Conservation (phyloP, 2,888 invertebrate genomes). For the Apoderus coryli region DNA sequence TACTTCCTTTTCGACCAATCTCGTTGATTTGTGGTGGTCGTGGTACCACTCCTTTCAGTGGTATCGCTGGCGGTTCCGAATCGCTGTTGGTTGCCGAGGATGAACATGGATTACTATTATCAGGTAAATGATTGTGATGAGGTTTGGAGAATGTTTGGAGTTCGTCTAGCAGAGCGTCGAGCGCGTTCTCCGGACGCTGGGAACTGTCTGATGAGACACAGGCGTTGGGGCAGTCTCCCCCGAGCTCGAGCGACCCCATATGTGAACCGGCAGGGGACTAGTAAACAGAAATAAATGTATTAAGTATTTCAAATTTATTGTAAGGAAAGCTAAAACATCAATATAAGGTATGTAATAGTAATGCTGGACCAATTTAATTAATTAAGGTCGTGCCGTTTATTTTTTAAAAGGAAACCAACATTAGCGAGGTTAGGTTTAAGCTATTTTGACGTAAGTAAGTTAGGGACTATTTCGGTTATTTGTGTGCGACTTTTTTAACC, state of each 20-base stretch:
- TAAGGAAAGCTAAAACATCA: too few relatives aligned
- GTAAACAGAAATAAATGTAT: too few relatives aligned
- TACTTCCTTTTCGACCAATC: slow-evolving; percentile 39
- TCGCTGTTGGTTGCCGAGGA: slow-evolving; percentile 27
- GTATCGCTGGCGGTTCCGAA: slow-evolving; percentile 28
- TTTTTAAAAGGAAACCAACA: too few relatives aligned
- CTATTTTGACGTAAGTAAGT: too few relatives aligned
- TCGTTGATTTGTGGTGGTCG: slow-evolving; percentile 37
- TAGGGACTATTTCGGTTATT: too few relatives aligned
- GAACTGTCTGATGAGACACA: slow-evolving; percentile 33
- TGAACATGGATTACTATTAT: slow-evolving; percentile 9
- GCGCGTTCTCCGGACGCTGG: slow-evolving; percentile 84
- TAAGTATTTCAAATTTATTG: too few relatives aligned
- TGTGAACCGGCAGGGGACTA: slow-evolving; percentile 45
- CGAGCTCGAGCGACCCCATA: slow-evolving; percentile 45
- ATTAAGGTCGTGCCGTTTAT: too few relatives aligned
- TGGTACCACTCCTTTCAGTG: slow-evolving; percentile 27
- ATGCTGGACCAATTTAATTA: too few relatives aligned
- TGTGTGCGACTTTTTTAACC: too few relatives aligned
- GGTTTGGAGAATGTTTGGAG: slow-evolving; percentile 80
- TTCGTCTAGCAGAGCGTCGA: slow-evolving; percentile 92
- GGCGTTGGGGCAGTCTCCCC: slow-evolving; percentile 37
- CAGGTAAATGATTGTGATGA: slow-evolving; percentile 21
- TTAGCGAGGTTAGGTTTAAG: too few relatives aligned
- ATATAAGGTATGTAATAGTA: too few relatives aligned